Evolutionary conservation across 2,888 invertebrate species (phyloP), one percentile per base, ranked within the genome.

Genomic region (Dasypolia templi): DNA sequence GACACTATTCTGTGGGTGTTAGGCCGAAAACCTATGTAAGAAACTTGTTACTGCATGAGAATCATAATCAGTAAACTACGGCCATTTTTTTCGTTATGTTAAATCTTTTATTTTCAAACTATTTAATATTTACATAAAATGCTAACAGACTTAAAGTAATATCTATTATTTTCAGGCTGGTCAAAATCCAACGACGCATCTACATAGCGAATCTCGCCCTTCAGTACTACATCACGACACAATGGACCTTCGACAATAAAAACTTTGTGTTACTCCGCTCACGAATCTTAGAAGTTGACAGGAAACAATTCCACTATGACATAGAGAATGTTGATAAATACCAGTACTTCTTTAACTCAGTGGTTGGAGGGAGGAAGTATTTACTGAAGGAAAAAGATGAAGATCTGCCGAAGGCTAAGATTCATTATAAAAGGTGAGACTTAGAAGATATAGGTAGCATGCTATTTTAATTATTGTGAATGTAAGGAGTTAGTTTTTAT

Each of bases 121-220:
- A n/a, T n/a, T n/a, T 44, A 5, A 26, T 12, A 26, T 26, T 53
- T 53, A 14, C 26, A 51, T n/a, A 12, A 14, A n/a, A 1, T 51
- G n/a, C n/a, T n/a, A 0, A 12, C 35, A 35, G 35, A 3, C 35
- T 35, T 35, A 39, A 39, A 5, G n/a, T n/a, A 51, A 12, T 51
- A n/a, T n/a, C 12, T 22, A 11, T 17, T 1, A 64, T 59, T 91
- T 91, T 7, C 91, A 99, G 99, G 93, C 95, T 99, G 78, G 92
- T 98, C 22, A 97, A 97, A 91, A 91, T 99, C 32, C 99, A 99
- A 90, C 96, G 98, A 14, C 97, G 97, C 83, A 97, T 99, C 70
- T 98, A 98, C 92, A 97, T 97, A 44, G 98, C 98, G 0, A 97
- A 98, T 87, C 95, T 96, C 66, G 98, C 98, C 0, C 91, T 99